phyloP scores from a whole-genome alignment of 2,888 invertebrate species.

The Venusia cambrica region DNA sequence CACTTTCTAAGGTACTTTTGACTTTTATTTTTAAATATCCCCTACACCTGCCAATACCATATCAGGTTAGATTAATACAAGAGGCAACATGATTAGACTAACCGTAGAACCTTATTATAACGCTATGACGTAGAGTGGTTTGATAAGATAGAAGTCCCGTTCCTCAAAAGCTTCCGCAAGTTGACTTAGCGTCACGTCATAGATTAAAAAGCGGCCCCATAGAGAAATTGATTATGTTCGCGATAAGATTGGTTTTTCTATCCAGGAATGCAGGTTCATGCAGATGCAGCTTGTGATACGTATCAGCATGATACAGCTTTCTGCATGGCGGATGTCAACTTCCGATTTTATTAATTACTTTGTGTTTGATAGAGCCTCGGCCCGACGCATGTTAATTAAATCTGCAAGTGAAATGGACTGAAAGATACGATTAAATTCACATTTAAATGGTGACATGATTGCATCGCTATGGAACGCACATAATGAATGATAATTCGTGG shows the following conservation, averaged over 20 bases:
- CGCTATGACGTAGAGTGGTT: conserved; percentile 16
- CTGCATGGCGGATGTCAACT: conserved; percentile 76
- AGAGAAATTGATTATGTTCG: conserved; percentile 11
- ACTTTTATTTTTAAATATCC: conserved; percentile 2
- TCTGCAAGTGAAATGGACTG: conserved; percentile 41
- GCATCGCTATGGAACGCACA: conserved; percentile 59
- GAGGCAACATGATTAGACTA: conserved; percentile 7
- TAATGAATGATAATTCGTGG: conserved; percentile 45
- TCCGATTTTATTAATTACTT: conserved; percentile 71
- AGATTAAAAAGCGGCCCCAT: conserved; percentile 16
- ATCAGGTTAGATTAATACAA: conserved; percentile 5
- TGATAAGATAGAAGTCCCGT: conserved; percentile 21
- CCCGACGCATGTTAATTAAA: conserved; percentile 75
- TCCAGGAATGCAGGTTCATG: conserved; percentile 47
- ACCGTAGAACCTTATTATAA: conserved; percentile 12
- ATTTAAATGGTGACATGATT: conserved; percentile 46
- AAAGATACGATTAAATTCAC: conserved; percentile 48
- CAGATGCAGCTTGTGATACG: conserved; percentile 62
- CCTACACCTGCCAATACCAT: conserved; percentile 1
- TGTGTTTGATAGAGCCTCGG: conserved; percentile 77
- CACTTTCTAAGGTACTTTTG: conserved; percentile 1
- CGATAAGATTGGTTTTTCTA: conserved; percentile 14
- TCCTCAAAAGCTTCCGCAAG: conserved; percentile 24
- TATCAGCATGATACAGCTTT: conserved; percentile 78
- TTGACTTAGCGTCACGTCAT: conserved; percentile 16